A percentile compares a stretch with the other conserved stretches of the same genome.
These are phyloP conservation scores for Strongylocentrotus purpuratus DNA, from an alignment of 35 echinoderm and acorn worm genomes.

Conservation along the genomic window DNA sequence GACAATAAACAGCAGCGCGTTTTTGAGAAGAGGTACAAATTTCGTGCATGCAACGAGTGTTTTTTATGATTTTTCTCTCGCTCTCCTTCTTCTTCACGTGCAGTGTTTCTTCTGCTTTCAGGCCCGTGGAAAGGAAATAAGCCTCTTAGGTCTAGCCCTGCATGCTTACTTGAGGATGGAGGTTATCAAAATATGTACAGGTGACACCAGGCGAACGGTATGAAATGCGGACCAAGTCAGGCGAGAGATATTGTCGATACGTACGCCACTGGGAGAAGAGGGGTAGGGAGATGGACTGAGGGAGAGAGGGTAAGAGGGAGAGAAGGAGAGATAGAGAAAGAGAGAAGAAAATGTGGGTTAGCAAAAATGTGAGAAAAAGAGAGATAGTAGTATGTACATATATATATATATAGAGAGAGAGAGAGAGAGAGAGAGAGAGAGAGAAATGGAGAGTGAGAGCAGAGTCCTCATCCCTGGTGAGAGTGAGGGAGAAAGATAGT, in stretches of 20 bases:
- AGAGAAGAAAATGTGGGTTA: background rate
- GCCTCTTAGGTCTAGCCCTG: constrained; percentile 3
- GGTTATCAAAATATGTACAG: constrained; percentile 46
- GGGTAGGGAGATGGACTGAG: background rate
- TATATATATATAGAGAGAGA: background rate
- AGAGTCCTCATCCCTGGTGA: no score
- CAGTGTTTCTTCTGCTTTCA: background rate
- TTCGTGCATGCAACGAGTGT: constrained; percentile 11
- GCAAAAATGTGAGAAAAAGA: no score
- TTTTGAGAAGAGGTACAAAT: background rate
- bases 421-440: background rate
- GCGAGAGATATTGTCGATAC: background rate
- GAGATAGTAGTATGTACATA: no score
- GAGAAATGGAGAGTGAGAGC: no score
- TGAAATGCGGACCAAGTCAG: constrained; percentile 10
- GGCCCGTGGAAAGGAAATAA: background rate
- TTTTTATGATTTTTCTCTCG: constrained; percentile 5
- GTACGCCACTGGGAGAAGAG: background rate
- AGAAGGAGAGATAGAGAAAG: background rate
- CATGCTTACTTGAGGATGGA: background rate
- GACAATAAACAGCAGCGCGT: background rate
- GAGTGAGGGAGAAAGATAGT: no score
- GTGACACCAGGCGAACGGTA: background rate
- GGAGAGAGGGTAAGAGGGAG: background rate
- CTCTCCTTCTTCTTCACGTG: background rate